Evolutionary conservation across 2,888 invertebrate genomes (phyloP).

Genomic region (Harmothoe impar): DNA sequence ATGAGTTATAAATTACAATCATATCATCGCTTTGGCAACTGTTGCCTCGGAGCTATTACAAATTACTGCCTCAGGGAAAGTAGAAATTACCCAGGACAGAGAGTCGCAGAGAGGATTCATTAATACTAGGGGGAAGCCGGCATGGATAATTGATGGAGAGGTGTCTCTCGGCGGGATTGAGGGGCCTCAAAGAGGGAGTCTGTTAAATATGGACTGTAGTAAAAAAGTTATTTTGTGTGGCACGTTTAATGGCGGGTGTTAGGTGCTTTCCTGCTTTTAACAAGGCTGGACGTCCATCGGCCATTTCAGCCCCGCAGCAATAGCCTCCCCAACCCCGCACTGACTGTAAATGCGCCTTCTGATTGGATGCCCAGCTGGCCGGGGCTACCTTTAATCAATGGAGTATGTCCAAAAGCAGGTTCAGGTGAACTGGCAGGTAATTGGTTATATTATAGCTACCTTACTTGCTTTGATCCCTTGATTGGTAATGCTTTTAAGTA

Average conservation of each 20-base stretch:
- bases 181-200: background rate
- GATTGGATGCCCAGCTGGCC: background rate
- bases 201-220: background rate
- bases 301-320: background rate
- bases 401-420: background rate
- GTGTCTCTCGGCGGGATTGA: background rate
- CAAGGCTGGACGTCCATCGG: background rate
- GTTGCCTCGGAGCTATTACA: constrained; percentile 23
- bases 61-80: background rate
- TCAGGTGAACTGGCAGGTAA: background rate
- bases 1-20: constrained; percentile 29
- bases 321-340: background rate
- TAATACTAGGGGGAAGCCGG: constrained; percentile 10
- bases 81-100: background rate
- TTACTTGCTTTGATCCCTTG: too few relatives aligned
- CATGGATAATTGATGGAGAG: constrained; percentile 9
- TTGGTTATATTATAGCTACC: too few relatives aligned
- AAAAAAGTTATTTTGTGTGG: background rate
- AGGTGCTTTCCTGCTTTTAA: background rate
- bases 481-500: too few relatives aligned
- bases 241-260: constrained; percentile 2
- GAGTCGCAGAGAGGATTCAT: background rate
- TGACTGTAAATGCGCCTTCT: background rate
- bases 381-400: background rate
- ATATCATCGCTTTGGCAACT: background rate